A percentile compares a stretch with the other conserved stretches of the same genome.
phyloP scores from a whole-genome alignment of 2,888 invertebrate genomes.

The Marronus borbonicus region DNA sequence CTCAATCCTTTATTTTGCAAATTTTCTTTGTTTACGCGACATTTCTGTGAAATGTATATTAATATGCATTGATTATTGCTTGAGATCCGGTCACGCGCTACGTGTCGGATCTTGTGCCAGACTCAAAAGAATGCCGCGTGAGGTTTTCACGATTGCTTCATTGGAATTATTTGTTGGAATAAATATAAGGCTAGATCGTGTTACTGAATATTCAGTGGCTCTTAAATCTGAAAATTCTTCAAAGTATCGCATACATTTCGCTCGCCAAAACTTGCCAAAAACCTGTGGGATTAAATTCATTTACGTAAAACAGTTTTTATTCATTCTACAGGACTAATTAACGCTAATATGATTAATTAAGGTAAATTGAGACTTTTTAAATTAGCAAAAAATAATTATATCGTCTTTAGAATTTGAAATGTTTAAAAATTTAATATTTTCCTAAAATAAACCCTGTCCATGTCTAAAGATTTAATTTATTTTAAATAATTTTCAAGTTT shows the following conservation, averaged over 20 bases:
- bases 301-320: not conserved
- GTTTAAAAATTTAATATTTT: too few species aligned
- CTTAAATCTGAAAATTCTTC: slow-evolving; percentile 39
- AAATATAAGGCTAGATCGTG: slow-evolving; percentile 45
- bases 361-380: too few species aligned
- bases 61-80: slow-evolving; percentile 57
- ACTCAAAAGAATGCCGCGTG: slow-evolving; percentile 56
- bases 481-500: too few species aligned
- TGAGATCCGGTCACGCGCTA: slow-evolving; percentile 57
- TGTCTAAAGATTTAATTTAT: too few species aligned
- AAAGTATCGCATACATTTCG: slow-evolving; percentile 18
- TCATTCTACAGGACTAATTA: not conserved
- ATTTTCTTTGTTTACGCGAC: slow-evolving; percentile 49
- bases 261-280: slow-evolving; percentile 19
- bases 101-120: slow-evolving; percentile 55
- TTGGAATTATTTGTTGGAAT: slow-evolving; percentile 42
- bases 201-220: slow-evolving; percentile 46
- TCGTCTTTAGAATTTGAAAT: too few species aligned
- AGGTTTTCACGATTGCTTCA: slow-evolving; percentile 45
- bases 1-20: slow-evolving; percentile 43
- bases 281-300: slow-evolving; percentile 12
- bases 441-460: too few species aligned
- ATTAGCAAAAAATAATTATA: too few species aligned
- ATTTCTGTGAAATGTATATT: slow-evolving; percentile 55
- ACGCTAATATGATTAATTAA: too few species aligned